Evolutionary conservation across 2,113 vertebrate genomes (phyloP).

Genomic region (Ammospiza caudacuta): DNA sequence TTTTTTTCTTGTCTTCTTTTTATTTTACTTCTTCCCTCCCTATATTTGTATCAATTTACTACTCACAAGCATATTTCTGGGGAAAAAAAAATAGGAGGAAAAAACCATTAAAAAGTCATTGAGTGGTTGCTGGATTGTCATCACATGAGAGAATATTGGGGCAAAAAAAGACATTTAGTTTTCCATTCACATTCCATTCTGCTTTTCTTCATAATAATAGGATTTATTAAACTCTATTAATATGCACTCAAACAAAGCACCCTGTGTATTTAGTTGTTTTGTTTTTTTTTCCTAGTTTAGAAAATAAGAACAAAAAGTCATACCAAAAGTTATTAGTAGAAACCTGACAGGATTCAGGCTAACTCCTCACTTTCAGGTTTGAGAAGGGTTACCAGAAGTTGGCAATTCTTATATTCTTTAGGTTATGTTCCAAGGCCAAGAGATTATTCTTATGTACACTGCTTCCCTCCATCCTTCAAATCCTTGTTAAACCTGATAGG

Average conservation of each 20-base stretch:
- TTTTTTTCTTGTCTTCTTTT: background rate
- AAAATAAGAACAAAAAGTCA: background rate
- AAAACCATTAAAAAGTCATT: background rate
- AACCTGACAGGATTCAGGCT: background rate
- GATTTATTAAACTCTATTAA: background rate
- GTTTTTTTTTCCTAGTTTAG: background rate
- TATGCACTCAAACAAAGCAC: background rate
- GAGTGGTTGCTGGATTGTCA: background rate
- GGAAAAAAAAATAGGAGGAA: fast-evolving
- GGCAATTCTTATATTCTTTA: background rate
- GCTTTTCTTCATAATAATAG: background rate
- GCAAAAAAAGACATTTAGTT: fast-evolving
- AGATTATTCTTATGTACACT: background rate
- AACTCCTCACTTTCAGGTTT: background rate
- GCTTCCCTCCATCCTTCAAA: background rate
- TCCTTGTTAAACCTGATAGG: background rate
- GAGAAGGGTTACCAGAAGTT: background rate
- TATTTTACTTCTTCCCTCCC: background rate
- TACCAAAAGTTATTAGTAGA: background rate
- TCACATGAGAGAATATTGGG: background rate
- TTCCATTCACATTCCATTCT: background rate
- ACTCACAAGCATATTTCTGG: background rate
- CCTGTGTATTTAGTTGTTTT: background rate
- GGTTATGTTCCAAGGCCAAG: background rate
- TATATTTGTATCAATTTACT: background rate